Evolutionary conservation across 1,140 invertebrate genomes (phyloP).

Genomic region (Neelides sp.): DNA sequence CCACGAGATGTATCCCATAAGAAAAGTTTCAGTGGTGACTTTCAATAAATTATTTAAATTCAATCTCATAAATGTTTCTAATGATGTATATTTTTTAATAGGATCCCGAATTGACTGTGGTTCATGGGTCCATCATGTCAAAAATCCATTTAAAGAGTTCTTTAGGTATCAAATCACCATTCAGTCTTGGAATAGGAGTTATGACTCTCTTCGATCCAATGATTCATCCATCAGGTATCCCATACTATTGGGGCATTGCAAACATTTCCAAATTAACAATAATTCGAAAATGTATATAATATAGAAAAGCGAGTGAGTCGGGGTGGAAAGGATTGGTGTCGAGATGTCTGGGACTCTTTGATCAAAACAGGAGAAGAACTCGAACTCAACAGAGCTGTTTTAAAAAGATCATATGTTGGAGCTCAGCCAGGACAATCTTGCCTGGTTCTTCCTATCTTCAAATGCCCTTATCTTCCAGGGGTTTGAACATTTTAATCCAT

Average conservation of each 20-base stretch:
- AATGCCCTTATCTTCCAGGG: constrained; percentile 23
- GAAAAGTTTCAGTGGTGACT: too few relatives aligned
- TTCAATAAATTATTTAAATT: background rate
- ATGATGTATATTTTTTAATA: background rate
- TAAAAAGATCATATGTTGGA: constrained; percentile 28
- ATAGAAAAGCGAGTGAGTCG: constrained; percentile 25
- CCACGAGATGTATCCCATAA: too few relatives aligned
- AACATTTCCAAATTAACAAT: background rate
- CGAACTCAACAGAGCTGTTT: constrained; percentile 19
- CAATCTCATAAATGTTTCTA: background rate
- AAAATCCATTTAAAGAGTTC: too few relatives aligned
- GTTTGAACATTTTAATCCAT: too few relatives aligned
- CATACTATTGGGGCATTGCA: background rate
- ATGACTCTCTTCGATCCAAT: constrained; percentile 26
- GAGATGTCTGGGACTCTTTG: constrained; percentile 26
- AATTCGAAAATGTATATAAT: background rate
- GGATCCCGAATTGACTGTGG: constrained; percentile 6
- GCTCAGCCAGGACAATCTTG: constrained; percentile 29
- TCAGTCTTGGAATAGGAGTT: constrained; percentile 29
- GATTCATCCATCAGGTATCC: constrained; percentile 25
- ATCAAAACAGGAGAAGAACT: constrained; percentile 25
- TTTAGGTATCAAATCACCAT: constrained; percentile 28
- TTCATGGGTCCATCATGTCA: constrained; percentile 5
- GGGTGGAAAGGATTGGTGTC: constrained; percentile 28
- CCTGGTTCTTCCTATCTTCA: constrained; percentile 27